Evolutionary conservation across 2,113 vertebrate species (phyloP).

Genomic region (Oncorhynchus nerka): DNA sequence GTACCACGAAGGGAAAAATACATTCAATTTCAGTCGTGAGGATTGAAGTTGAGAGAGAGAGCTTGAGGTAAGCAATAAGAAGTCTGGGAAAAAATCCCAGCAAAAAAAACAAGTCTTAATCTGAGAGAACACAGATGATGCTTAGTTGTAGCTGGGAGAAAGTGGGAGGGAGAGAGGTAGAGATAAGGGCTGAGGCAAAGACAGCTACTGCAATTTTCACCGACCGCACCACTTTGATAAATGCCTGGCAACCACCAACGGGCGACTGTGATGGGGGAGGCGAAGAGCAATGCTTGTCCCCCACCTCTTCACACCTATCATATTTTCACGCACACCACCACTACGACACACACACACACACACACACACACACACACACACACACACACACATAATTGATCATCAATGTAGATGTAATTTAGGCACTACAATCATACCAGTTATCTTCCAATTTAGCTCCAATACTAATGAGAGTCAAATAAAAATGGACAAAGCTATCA

Average conservation of each 20-base stretch:
- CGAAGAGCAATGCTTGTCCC: not conserved
- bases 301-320: slow-evolving; percentile 5
- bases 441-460: no score
- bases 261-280: slow-evolving; percentile 44
- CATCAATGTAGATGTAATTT: no score
- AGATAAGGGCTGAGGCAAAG: slow-evolving; percentile 17
- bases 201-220: slow-evolving; percentile 76
- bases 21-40: slow-evolving; percentile 10
- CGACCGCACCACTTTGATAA: slow-evolving; percentile 70
- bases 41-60: not conserved
- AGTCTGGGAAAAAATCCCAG: not conserved
- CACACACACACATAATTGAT: no score
- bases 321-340: slow-evolving; percentile 2
- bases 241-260: slow-evolving; percentile 81
- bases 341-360: not conserved
- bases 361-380: no score
- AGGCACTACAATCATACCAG: no score
- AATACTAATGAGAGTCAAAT: no score
- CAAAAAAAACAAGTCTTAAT: slow-evolving; percentile 7
- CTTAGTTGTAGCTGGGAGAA: slow-evolving; percentile 35
- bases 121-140: slow-evolving; percentile 3
- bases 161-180: slow-evolving; percentile 30
- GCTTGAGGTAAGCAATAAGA: slow-evolving; percentile 2
- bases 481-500: no score
- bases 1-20: not conserved